Evolutionary conservation across 2,888 invertebrate genomes (phyloP), one percentile per base, ranked within the genome.

Genomic region (Brassicogethes aeneus): DNA sequence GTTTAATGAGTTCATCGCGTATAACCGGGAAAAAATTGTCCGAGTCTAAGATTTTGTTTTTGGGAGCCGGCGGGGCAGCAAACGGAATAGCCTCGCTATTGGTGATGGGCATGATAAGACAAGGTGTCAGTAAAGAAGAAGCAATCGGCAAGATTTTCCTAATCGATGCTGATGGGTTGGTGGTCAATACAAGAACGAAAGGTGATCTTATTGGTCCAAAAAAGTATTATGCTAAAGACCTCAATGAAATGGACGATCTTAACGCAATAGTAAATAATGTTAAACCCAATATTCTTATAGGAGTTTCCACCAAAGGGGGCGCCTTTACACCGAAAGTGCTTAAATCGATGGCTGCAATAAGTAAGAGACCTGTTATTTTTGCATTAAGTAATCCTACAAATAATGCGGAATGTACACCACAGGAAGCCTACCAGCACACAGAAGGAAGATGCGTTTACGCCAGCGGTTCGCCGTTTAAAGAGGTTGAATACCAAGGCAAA

Each of bases 371-470:
- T 2, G 82, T 99, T 46, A 90, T 99, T 55, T 99, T 99, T 69
- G 97, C 99, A 8, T 77, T 99, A 36, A 96, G 96, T 64, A 99
- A 99, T 74, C 99, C 99, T 40, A 99, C 99, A 40, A 81, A 82
- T 68, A 95, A 95, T 72, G 94, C 99, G 0, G 99, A 99, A 70
- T 99, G 99, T 65, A 97, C 99, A 10, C 99, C 99, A n/a, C 91
- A 94, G 66, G 79, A 92, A 57, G 97, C 96, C 2, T 99, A 96
- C 70, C 76, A 68, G 32, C 70, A 83, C 59, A 94, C 96, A 1
- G 79, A 90, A 85, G 97, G 96, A 30, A 82, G 79, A 45, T 88
- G 85, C 39, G 77, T 99, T 46, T 99, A 97, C 71, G 94, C 96
- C 15, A 93, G 92, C 45, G 99, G 99, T 15, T 95, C 94, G 16